Percentiles rank a stretch among this genome's conserved stretches.
Evolutionary conservation across 2,113 vertebrate species (phyloP).

Genomic region (Recurvirostra avosetta): DNA sequence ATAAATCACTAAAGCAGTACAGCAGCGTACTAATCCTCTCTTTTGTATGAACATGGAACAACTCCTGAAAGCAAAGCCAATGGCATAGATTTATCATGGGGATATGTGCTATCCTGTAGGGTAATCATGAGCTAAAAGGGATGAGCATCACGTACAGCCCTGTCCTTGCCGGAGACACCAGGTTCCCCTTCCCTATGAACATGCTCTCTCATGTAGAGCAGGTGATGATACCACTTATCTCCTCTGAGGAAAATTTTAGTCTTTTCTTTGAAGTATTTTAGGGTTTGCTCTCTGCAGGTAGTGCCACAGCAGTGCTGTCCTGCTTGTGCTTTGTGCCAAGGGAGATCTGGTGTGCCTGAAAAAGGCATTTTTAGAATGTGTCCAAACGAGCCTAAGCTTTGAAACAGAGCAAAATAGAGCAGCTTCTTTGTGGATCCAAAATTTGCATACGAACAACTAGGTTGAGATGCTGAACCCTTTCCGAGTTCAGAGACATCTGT

Average conservation of each 20-base stretch:
- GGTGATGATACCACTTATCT: neutral
- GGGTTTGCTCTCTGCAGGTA: neutral
- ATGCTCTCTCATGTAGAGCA: neutral
- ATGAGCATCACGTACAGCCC: neutral
- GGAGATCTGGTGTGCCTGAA: neutral
- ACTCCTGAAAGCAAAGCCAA: constrained; percentile 63
- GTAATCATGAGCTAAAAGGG: constrained; percentile 17
- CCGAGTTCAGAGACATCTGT: neutral
- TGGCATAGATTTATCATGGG: constrained; percentile 47
- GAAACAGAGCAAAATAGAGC: neutral
- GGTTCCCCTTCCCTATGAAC: neutral
- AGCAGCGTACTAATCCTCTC: constrained; percentile 52
- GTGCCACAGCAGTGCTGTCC: neutral
- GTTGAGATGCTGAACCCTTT: neutral
- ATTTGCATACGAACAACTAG: rapidly evolving
- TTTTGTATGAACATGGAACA: constrained; percentile 30
- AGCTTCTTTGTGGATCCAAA: neutral
- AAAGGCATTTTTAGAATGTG: neutral
- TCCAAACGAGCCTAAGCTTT: neutral
- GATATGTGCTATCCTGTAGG: neutral
- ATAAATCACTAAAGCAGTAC: constrained; percentile 63
- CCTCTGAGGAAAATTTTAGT: neutral
- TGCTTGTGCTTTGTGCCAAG: neutral
- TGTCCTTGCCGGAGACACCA: neutral
- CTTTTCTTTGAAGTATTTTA: neutral